Evolutionary conservation across 2,113 vertebrate species (phyloP), one percentile per base, ranked within the genome.

Genomic region (Oxygymnocypris stewartii): DNA sequence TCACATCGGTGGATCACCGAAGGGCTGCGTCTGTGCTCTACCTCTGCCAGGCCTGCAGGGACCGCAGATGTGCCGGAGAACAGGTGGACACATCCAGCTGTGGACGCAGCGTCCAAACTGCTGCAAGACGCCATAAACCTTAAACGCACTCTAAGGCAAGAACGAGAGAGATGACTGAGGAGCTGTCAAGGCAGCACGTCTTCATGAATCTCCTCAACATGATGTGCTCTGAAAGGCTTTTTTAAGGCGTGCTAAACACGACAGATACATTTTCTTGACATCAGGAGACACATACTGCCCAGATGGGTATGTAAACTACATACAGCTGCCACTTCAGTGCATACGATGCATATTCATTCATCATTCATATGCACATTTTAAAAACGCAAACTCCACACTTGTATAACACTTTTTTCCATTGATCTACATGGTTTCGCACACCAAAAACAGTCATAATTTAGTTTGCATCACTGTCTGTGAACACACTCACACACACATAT

Each of bases 21-120:
- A 37, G 16, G 80, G 57, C 20, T 61, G 57, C 4, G 57, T 63
- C 57, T 67, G 79, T 14, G 18, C 25, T 20, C 25, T 4, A 44
- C 16, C 37, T 28, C 79, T 31, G 79, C 61, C 40, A 82, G 79
- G 23, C 78, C 78, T 42, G 54, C 12, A 59, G 78, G 78, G 54
- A 63, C 5, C 59, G 35, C 78, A 80, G 57, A 57, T 63, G 57
- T 16, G 37, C 40, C 0, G 79, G 79, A 81, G 79, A 81, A 81
- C 59, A 40, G 31, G 20, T 79, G 31, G 13, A 65, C 54, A 25
- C 8, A 1, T 63, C 57, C 59, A 81, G 79, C 12, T 63, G 13
- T 65, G 59, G 57, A 65, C 37, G 7, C 61, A 42, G 23, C 6
- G 6, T 14, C 1, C 12, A 4, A n/a, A 75, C 1, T 3, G 2